phyloP scores from a whole-genome alignment of 2,888 invertebrate genomes.

The Lasius fuliginosus region DNA sequence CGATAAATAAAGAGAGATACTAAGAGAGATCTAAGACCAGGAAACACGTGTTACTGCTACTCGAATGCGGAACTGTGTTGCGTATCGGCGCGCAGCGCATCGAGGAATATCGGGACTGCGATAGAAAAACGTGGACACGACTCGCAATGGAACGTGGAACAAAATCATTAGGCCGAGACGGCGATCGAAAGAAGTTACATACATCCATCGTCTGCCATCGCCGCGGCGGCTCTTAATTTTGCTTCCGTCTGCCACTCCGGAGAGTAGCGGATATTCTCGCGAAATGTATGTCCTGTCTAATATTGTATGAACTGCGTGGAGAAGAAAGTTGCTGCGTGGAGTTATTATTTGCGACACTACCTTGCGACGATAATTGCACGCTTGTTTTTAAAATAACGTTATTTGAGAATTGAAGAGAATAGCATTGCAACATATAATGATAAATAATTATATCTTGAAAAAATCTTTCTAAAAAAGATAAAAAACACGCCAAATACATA shows the following conservation, averaged over 20 bases:
- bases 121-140: slow-evolving; percentile 70
- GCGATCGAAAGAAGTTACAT: slow-evolving; percentile 70
- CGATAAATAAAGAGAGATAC: slow-evolving; percentile 77
- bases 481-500: background rate
- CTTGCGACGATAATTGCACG: slow-evolving; percentile 15
- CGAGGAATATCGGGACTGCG: slow-evolving; percentile 46
- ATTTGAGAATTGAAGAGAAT: background rate
- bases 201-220: slow-evolving; percentile 64
- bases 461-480: background rate
- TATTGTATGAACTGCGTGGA: slow-evolving; percentile 20
- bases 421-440: background rate
- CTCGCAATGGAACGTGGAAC: slow-evolving; percentile 72
- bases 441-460: background rate
- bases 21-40: slow-evolving; percentile 73
- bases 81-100: slow-evolving; percentile 64
- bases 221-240: slow-evolving; percentile 59
- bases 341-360: background rate
- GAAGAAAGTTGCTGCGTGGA: slow-evolving; percentile 13
- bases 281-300: slow-evolving; percentile 35
- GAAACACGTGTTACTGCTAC: slow-evolving; percentile 65
- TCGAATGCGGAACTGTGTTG: slow-evolving; percentile 72
- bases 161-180: slow-evolving; percentile 71
- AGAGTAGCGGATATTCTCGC: slow-evolving; percentile 38
- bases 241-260: slow-evolving; percentile 41
- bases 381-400: slow-evolving; percentile 2